Percentiles rank a stretch among this genome's conserved stretches.
These are phyloP conservation scores for Mamestra brassicae DNA, from an alignment of 2,888 invertebrate genomes.

Conservation along the genomic window DNA sequence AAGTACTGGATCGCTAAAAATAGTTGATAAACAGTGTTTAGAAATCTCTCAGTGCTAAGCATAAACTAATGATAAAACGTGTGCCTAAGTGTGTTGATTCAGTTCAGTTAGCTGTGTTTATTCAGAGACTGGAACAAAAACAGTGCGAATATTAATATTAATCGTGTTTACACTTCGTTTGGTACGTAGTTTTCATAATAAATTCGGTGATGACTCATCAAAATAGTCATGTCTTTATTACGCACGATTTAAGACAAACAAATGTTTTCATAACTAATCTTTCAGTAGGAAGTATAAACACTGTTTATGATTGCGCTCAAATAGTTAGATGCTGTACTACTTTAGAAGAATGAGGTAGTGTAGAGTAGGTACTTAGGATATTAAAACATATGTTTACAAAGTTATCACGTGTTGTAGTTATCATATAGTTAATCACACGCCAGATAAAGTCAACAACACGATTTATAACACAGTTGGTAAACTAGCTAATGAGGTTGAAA, in stretches of 20 bases:
- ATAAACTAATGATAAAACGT: not conserved
- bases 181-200: constrained; percentile 37
- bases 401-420: constrained; percentile 34
- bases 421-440: constrained; percentile 33
- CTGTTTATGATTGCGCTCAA: not conserved
- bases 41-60: constrained; percentile 22
- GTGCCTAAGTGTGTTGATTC: constrained; percentile 23
- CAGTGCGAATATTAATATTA: constrained; percentile 12
- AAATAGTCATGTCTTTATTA: constrained; percentile 4
- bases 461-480: constrained; percentile 3
- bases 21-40: constrained; percentile 24
- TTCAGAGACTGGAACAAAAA: not conserved
- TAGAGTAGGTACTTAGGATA: not conserved
- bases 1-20: constrained; percentile 9
- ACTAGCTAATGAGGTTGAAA: constrained; percentile 10
- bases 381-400: constrained; percentile 30
- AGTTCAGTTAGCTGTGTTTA: constrained; percentile 23
- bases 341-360: constrained; percentile 10
- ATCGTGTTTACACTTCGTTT: constrained; percentile 17
- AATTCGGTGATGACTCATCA: constrained; percentile 31
- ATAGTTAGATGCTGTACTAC: constrained; percentile 11
- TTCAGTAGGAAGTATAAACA: constrained; percentile 6
- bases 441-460: constrained; percentile 31
- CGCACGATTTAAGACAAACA: not conserved
- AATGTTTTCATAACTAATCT: constrained; percentile 5